phyloP scores from a whole-genome alignment of 1,140 invertebrate genomes.

The Anastatus disparis region DNA sequence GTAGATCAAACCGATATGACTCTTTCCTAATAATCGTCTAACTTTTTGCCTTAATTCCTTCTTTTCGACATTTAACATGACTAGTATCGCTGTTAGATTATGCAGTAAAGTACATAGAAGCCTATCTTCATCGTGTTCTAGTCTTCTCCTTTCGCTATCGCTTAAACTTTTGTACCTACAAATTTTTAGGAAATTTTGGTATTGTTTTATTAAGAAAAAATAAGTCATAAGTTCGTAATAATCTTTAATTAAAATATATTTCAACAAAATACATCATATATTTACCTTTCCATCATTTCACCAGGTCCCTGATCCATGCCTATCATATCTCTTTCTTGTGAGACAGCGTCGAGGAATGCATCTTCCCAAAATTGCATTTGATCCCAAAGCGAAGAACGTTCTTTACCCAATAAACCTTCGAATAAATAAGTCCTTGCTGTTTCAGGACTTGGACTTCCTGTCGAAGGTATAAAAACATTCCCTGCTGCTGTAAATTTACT shows the following conservation, averaged over 20 bases:
- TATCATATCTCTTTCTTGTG: constrained; percentile 98
- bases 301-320: constrained; percentile 99
- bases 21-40: constrained; percentile 94
- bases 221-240: no score
- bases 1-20: constrained; percentile 97
- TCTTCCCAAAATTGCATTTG: constrained; percentile 99
- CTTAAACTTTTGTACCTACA: constrained; percentile 88
- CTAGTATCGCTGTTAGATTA: constrained; percentile 95
- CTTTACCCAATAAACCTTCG: constrained; percentile 79
- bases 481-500: constrained; percentile 91
- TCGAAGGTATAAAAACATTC: constrained; percentile 82
- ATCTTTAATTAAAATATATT: no score
- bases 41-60: constrained; percentile 91
- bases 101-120: constrained; percentile 95
- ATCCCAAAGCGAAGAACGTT: constrained; percentile 93
- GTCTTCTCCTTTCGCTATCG: constrained; percentile 91
- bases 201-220: no score
- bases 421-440: constrained; percentile 90
- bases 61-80: constrained; percentile 92
- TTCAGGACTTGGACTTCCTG: constrained; percentile 84
- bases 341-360: constrained; percentile 97
- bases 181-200: no score
- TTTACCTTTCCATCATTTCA: constrained; percentile 97
- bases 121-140: constrained; percentile 98
- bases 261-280: background rate